These are phyloP conservation scores for Zoanthus sansibaricus DNA, from an alignment of 92 coral and sea anemone species.

Conservation along the genomic window DNA sequence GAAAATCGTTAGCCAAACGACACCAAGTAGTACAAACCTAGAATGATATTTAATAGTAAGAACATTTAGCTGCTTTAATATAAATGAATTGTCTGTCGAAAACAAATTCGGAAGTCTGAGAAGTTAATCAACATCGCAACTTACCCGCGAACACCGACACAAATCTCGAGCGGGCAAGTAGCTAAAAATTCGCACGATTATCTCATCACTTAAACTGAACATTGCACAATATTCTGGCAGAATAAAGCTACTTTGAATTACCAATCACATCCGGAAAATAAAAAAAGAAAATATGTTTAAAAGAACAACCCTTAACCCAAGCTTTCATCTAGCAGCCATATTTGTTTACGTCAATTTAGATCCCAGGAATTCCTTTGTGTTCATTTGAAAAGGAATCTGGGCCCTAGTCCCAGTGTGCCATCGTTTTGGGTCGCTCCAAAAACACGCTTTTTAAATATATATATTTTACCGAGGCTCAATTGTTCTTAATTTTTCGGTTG, in stretches of 20 bases:
- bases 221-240: constrained; percentile 38
- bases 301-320: background rate
- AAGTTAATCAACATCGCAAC: background rate
- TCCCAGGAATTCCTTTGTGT: background rate
- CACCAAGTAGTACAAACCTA: constrained; percentile 91
- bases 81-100: too few relatives aligned
- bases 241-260: background rate
- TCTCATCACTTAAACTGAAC: constrained; percentile 83
- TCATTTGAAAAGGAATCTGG: background rate
- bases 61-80: too few relatives aligned
- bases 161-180: constrained; percentile 79
- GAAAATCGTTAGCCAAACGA: constrained; percentile 89
- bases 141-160: constrained; percentile 90
- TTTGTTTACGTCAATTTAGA: constrained; percentile 40
- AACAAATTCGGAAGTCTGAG: too few relatives aligned
- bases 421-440: too few relatives aligned
- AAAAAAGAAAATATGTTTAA: background rate
- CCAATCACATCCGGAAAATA: constrained; percentile 2
- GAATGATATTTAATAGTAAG: background rate
- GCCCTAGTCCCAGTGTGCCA: too few relatives aligned
- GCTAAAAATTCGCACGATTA: constrained; percentile 82
- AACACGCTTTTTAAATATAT: too few relatives aligned
- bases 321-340: constrained; percentile 57
- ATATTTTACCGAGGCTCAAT: too few relatives aligned
- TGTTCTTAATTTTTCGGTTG: too few relatives aligned